phyloP scores from a whole-genome alignment of 2,888 invertebrate genomes.

The Lochmaea capreae region DNA sequence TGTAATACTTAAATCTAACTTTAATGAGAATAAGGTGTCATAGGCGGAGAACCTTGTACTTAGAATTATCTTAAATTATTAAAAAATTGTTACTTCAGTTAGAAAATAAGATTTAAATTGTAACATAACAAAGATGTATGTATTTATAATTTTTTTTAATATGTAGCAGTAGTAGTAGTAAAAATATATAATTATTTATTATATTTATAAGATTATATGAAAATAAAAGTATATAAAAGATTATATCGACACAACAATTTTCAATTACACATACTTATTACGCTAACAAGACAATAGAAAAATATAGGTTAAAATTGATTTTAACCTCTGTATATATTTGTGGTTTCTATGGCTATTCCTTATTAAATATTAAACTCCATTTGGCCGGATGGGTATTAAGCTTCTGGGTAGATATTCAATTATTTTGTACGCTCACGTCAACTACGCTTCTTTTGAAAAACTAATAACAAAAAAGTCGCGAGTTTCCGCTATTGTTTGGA shows the following conservation, averaged over 20 bases:
- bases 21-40: too few relatives aligned
- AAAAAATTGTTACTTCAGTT: too few relatives aligned
- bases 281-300: slow-evolving; percentile 30
- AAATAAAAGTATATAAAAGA: too few relatives aligned
- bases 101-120: too few relatives aligned
- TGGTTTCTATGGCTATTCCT: slow-evolving; percentile 55
- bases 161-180: too few relatives aligned
- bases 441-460: not conserved
- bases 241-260: slow-evolving; percentile 20
- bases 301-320: slow-evolving; percentile 62
- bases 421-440: slow-evolving; percentile 26
- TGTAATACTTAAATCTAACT: too few relatives aligned
- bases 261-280: slow-evolving; percentile 23
- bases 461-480: not conserved
- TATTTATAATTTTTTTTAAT: too few relatives aligned
- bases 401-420: slow-evolving; percentile 28
- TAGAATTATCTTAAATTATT: too few relatives aligned
- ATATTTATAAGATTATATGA: not conserved
- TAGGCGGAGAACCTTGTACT: too few relatives aligned
- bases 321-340: slow-evolving; percentile 61
- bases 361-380: slow-evolving; percentile 48
- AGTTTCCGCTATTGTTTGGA: not conserved
- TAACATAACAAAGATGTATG: too few relatives aligned
- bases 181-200: not conserved
- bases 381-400: slow-evolving; percentile 41